Percentiles rank a stretch among this genome's conserved stretches.
Conservation (phyloP, 2,113 vertebrate genomes). For the Oreochromis niloticus region DNA sequence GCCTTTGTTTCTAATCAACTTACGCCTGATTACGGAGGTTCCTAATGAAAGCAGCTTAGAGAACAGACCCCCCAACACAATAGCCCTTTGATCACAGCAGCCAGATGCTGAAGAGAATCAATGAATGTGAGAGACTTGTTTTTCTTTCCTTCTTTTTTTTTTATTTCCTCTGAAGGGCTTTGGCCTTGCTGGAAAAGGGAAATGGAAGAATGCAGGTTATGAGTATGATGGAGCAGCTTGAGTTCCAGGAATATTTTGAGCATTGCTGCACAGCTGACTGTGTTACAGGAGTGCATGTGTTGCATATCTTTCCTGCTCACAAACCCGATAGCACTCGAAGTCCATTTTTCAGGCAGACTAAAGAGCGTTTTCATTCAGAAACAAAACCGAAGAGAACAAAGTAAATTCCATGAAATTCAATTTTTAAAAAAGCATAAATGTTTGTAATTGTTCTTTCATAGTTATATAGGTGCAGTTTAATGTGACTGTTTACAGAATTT, state of each 20-base stretch:
- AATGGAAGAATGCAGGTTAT: slow-evolving; percentile 50
- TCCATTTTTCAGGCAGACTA: not conserved
- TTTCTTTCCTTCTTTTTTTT: not conserved
- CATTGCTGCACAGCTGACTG: not conserved
- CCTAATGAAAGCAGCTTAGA: slow-evolving; percentile 48
- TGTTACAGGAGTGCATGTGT: not conserved
- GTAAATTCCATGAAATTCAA: not conserved
- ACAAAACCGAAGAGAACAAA: not conserved
- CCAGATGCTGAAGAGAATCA: not conserved
- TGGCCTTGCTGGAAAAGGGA: slow-evolving; percentile 27
- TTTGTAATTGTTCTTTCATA: not conserved
- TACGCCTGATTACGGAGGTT: slow-evolving; percentile 26
- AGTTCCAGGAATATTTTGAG: slow-evolving; percentile 47
- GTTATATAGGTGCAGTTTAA: not conserved
- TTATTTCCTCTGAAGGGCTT: not conserved
- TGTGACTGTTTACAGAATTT: not conserved
- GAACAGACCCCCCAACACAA: slow-evolving; percentile 22
- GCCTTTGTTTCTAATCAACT: slow-evolving; percentile 59
- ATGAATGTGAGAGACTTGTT: not conserved
- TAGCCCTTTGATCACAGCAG: slow-evolving; percentile 15
- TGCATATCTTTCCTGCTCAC: slow-evolving; percentile 2
- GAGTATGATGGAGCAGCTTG: not conserved
- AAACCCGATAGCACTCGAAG: not conserved
- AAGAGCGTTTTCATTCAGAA: not conserved
- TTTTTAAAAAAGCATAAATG: not conserved